Percentiles rank a stretch among this genome's conserved stretches.
These are phyloP conservation scores for Dermatemys mawii DNA, from an alignment of 2,113 vertebrate species.

Conservation along the genomic window DNA sequence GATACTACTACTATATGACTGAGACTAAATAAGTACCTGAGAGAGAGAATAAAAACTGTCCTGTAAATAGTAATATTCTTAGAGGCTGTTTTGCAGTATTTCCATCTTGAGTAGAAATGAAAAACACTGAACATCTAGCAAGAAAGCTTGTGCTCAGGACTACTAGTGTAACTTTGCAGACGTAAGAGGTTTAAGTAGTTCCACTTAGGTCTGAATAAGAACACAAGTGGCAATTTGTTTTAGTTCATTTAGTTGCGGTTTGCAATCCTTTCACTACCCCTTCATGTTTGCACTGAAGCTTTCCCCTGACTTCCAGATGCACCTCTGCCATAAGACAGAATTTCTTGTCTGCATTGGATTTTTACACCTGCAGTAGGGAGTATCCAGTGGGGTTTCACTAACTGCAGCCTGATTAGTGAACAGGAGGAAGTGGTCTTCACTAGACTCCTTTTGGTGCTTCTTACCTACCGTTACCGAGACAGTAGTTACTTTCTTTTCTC, in stretches of 20 bases:
- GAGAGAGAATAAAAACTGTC: not conserved
- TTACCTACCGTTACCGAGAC: not conserved
- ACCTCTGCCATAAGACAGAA: not conserved
- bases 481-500: not conserved
- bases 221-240: not conserved
- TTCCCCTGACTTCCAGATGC: not conserved
- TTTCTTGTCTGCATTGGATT: not conserved
- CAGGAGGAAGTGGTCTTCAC: not conserved
- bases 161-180: not conserved
- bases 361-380: not conserved
- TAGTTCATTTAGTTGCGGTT: not conserved
- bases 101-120: not conserved
- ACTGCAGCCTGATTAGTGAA: not conserved
- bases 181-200: not conserved
- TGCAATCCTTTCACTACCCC: not conserved
- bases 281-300: not conserved
- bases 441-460: not conserved
- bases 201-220: not conserved
- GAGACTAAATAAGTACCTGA: not conserved
- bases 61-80: not conserved
- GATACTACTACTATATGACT: not conserved
- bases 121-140: not conserved
- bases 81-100: not conserved
- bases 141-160: not conserved
- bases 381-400: not conserved